These are phyloP conservation scores for Lasioglossum zephyrum DNA, from an alignment of 2,888 invertebrate species.

Conservation along the genomic window DNA sequence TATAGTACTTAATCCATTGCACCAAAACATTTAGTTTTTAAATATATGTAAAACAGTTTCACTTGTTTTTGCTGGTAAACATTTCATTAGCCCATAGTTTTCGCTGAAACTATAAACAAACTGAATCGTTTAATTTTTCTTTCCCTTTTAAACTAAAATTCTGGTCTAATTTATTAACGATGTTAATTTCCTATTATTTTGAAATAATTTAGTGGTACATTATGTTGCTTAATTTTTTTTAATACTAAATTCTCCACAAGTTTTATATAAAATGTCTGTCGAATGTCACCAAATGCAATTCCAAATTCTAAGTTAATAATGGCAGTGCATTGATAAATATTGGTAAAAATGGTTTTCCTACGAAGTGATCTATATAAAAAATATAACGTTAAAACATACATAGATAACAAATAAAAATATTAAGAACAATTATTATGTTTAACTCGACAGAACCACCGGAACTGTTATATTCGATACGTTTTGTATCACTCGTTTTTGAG, in stretches of 20 bases:
- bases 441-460: neutral
- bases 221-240: too few relatives aligned
- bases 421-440: neutral
- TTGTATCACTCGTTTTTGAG: conserved; percentile 9
- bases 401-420: conserved; percentile 10
- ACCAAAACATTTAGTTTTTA: neutral
- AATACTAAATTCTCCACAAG: too few relatives aligned
- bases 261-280: too few relatives aligned
- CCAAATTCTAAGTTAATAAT: neutral
- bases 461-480: neutral
- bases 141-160: neutral
- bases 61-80: neutral
- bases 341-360: neutral
- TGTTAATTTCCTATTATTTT: neutral
- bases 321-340: neutral
- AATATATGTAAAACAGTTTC: neutral
- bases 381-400: neutral
- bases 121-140: neutral
- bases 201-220: neutral
- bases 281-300: too few relatives aligned
- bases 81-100: neutral
- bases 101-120: neutral
- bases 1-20: too few relatives aligned
- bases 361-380: neutral
- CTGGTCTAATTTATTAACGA: neutral